Base-by-base conservation (phyloP, 37 sponge, comb jelly and placozoan species). In the Chondrosia reniformis region DNA sequence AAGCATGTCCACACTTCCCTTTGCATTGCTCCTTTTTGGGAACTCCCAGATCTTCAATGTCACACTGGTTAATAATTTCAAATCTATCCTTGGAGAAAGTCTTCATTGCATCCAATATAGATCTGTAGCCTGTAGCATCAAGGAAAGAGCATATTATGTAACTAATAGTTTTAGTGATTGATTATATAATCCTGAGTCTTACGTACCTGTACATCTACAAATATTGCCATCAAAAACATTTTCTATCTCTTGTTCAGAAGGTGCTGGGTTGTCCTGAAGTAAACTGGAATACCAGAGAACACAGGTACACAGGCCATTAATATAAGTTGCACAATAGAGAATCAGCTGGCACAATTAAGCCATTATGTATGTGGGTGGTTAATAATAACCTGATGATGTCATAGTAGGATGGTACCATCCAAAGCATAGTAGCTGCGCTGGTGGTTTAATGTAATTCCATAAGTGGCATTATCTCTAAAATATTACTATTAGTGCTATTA, bases 21-120 rank as follows among this genome's bases (percentile, higher is more conserved):
- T 32, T 56, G 55, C 85, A 84, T 10, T 63, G 59, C 44, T 55
- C 25, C 65, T 69, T 66, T 0, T 34, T 24, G 31, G 28, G 21
- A 37, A 22, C 34, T 40, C n/a, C 78, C 76, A 30, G 9, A 44
- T 69, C 72, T 34, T 69, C 72, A 69, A 69, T 69, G 72, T 69
- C 72, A 31, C n/a, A 36, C 15, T 17, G 4, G n/a, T 40, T n/a
- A 59, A 5, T 19, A 31, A 10, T 3, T 40, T 36, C 13, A 22
- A 22, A 7, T 31, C 39, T 46, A 66, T 87, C 88, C 3, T 43
- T 73, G 24, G 86, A 80, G 75, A 92, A 88, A 46, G 89, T 65
- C 74, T 83, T 89, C 93, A 92, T 92, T 4, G 93, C 86, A 79
- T 92, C 89, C 52, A 92, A 67, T 13, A 92, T 92, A 25, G 93